Percentiles rank a stretch among this genome's conserved stretches.
phyloP scores from a whole-genome alignment of 2,113 vertebrate genomes.

The Triplophysa rosa region DNA sequence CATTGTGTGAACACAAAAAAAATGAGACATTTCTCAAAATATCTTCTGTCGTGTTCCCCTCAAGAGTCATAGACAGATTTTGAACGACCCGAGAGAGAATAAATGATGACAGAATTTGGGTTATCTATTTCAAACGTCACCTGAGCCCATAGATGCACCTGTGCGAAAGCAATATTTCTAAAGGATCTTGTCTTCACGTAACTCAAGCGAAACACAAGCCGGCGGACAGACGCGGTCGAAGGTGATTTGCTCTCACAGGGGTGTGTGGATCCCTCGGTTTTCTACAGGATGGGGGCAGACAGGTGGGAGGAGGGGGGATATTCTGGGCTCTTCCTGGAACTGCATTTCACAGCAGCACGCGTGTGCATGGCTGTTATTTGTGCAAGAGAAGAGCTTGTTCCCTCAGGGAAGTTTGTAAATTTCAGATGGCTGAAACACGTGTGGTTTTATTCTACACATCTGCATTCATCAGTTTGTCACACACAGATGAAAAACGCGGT shows the following conservation, averaged over 20 bases:
- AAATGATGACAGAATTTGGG: too few species aligned
- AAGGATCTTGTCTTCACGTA: not conserved
- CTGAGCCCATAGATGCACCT: not conserved
- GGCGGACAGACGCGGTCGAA: not conserved
- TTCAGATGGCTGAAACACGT: not conserved
- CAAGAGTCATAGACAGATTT: too few species aligned
- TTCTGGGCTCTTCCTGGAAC: constrained; percentile 43
- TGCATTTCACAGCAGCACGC: constrained; percentile 2
- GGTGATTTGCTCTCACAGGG: constrained; percentile 24
- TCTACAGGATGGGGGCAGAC: not conserved
- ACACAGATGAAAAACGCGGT: too few species aligned
- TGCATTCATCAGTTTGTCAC: too few species aligned
- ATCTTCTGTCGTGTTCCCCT: too few species aligned
- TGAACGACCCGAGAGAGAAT: too few species aligned
- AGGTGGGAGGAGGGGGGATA: constrained; percentile 1
- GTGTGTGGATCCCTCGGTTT: constrained; percentile 25
- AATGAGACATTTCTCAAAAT: too few species aligned
- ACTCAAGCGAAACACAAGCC: not conserved
- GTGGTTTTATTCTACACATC: too few species aligned
- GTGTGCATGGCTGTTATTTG: not conserved
- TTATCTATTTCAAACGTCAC: too few species aligned
- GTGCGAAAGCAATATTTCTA: not conserved
- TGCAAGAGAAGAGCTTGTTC: not conserved
- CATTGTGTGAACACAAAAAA: too few species aligned
- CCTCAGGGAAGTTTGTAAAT: not conserved